phyloP scores from a whole-genome alignment of 2,113 vertebrate genomes.

The Prietella phreatophila region DNA sequence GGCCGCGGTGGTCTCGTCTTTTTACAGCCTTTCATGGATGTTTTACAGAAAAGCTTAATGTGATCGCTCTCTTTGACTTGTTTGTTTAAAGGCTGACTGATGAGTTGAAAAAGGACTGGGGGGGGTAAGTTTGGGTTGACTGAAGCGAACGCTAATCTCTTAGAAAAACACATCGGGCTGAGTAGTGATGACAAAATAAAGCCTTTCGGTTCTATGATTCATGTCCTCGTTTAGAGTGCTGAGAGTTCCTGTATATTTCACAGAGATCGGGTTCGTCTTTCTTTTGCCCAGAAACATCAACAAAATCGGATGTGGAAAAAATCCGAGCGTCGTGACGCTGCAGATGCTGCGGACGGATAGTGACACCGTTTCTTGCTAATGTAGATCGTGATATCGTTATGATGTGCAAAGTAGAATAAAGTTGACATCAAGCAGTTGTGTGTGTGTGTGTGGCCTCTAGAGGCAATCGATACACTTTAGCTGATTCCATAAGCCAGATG shows the following conservation, averaged over 20 bases:
- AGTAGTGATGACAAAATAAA: slow-evolving; percentile 3
- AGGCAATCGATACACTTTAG: background rate
- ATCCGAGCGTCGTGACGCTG: background rate
- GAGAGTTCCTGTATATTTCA: background rate
- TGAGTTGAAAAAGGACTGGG: background rate
- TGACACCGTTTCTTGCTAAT: background rate
- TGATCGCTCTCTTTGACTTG: slow-evolving; percentile 18
- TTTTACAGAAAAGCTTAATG: slow-evolving; percentile 27
- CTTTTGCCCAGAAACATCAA: background rate
- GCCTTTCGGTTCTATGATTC: background rate
- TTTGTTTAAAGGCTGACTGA: slow-evolving; percentile 32
- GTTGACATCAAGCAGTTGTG: background rate
- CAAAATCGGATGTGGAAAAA: background rate
- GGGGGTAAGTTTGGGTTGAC: background rate
- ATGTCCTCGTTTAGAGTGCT: background rate
- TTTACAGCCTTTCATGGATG: slow-evolving; percentile 33
- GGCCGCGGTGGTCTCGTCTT: slow-evolving; percentile 26
- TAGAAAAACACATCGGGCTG: background rate
- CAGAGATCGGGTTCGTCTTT: too few relatives aligned
- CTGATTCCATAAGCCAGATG: background rate
- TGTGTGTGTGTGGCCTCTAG: background rate
- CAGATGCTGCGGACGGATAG: background rate
- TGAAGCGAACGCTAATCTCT: slow-evolving; percentile 4
- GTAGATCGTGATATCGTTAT: background rate
- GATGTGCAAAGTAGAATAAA: background rate